Percentiles rank a stretch among this genome's conserved stretches.
Conservation (phyloP, 2,113 vertebrate species). For the Origma solitaria region DNA sequence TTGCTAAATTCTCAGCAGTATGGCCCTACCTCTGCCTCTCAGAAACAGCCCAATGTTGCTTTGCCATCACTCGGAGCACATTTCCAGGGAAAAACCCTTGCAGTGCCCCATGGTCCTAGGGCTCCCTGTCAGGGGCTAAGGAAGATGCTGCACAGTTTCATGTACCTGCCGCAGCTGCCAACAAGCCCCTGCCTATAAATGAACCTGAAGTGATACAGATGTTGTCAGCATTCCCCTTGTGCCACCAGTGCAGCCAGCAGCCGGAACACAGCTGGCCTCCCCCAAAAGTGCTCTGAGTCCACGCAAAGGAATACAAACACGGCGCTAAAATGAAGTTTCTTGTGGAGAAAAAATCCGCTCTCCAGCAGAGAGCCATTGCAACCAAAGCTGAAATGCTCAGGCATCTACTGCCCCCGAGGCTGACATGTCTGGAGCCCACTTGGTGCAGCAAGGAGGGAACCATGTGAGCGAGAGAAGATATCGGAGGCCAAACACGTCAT, state of each 20-base stretch:
- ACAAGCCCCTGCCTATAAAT: neutral
- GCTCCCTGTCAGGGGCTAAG: accelerated
- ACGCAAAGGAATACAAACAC: accelerated
- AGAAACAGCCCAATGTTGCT: neutral
- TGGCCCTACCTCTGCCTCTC: neutral
- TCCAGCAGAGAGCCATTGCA: neutral
- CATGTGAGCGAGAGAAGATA: neutral
- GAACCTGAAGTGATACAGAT: neutral
- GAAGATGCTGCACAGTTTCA: neutral
- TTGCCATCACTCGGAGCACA: neutral
- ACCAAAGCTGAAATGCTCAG: neutral
- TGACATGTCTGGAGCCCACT: accelerated
- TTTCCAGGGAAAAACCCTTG: neutral
- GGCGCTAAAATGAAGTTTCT: neutral
- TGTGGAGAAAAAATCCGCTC: neutral
- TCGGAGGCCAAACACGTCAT: neutral
- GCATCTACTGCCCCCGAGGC: neutral
- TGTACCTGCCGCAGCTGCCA: neutral
- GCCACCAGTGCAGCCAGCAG: neutral
- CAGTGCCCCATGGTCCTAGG: accelerated
- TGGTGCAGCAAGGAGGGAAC: neutral
- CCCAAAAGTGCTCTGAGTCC: neutral
- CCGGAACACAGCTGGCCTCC: neutral
- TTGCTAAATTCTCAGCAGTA: neutral
- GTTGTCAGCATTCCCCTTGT: neutral